Evolutionary conservation across 2,797 vertebrate genomes (phyloP).

Genomic region (Pangasius macronema): DNA sequence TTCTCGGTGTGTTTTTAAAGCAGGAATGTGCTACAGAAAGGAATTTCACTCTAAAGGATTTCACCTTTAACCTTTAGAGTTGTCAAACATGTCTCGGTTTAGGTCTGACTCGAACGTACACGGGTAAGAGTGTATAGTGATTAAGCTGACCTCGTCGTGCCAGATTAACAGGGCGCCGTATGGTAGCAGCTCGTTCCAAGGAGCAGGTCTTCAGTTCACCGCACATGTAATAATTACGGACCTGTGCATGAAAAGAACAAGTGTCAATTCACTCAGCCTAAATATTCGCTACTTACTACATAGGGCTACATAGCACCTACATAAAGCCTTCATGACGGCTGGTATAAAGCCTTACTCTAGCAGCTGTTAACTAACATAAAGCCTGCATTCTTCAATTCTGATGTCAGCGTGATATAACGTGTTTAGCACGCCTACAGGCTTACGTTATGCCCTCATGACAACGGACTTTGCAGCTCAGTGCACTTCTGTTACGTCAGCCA

Average conservation of each 20-base stretch:
- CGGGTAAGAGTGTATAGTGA: not conserved
- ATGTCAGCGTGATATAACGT: not conserved
- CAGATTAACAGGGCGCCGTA: conserved; percentile 87
- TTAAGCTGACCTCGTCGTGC: conserved; percentile 77
- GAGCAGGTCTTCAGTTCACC: conserved; percentile 82
- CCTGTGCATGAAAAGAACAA: conserved; percentile 68
- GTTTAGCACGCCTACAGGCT: not conserved
- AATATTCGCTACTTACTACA: too few relatives aligned
- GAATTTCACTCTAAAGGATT: conserved; percentile 2
- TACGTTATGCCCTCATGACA: not conserved
- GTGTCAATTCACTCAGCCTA: not conserved
- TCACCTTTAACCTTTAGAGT: conserved; percentile 1
- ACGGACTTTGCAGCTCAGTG: not conserved
- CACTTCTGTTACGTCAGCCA: not conserved
- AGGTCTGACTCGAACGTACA: conserved; percentile 13
- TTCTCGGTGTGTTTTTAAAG: conserved; percentile 28
- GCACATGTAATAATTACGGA: conserved; percentile 87
- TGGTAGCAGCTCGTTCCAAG: conserved; percentile 82
- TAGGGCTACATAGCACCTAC: not conserved
- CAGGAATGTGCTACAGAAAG: conserved; percentile 30
- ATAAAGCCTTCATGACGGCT: not conserved
- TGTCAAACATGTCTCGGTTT: conserved; percentile 10
- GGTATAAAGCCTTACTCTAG: not conserved
- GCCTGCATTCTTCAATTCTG: not conserved
- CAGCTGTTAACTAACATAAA: not conserved